phyloP scores from a whole-genome alignment of 1,140 invertebrate species.

The Maniola jurtina region DNA sequence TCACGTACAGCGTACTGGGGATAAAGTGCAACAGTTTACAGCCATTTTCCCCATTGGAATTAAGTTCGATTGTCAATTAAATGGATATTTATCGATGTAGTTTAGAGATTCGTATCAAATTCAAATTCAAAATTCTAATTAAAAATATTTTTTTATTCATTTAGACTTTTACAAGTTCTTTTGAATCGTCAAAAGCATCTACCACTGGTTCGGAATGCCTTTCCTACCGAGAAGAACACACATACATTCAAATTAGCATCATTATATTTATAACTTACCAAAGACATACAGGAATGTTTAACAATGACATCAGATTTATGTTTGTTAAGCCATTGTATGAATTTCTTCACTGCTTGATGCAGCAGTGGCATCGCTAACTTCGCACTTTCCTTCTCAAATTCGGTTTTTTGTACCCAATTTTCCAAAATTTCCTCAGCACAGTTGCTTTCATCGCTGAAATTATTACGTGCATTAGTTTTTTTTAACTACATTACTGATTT shows the following conservation, averaged over 20 bases:
- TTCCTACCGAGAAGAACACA: too few relatives aligned
- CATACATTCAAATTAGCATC: background rate
- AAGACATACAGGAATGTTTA: slow-evolving; percentile 45
- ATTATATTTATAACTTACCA: slow-evolving; percentile 39
- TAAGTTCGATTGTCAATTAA: too few relatives aligned
- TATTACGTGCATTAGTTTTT: background rate
- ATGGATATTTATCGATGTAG: too few relatives aligned
- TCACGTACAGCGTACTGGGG: too few relatives aligned
- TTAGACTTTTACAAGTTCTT: too few relatives aligned
- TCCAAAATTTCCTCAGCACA: slow-evolving; percentile 52
- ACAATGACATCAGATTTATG: slow-evolving; percentile 47
- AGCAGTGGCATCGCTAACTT: slow-evolving; percentile 46
- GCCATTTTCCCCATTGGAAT: too few relatives aligned
- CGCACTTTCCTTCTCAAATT: slow-evolving; percentile 50
- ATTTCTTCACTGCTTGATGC: slow-evolving; percentile 43
- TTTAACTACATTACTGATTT: background rate
- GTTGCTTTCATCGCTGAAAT: slow-evolving; percentile 53
- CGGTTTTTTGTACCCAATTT: slow-evolving; percentile 48
- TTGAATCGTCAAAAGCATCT: too few relatives aligned
- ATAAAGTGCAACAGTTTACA: too few relatives aligned
- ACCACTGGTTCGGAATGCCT: too few relatives aligned
- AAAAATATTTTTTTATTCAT: too few relatives aligned
- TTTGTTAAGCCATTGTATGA: slow-evolving; percentile 46
- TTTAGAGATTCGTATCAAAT: too few relatives aligned
- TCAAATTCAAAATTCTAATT: too few relatives aligned